Conservation (phyloP, 2,888 invertebrate species). For the Beris chalybata region DNA sequence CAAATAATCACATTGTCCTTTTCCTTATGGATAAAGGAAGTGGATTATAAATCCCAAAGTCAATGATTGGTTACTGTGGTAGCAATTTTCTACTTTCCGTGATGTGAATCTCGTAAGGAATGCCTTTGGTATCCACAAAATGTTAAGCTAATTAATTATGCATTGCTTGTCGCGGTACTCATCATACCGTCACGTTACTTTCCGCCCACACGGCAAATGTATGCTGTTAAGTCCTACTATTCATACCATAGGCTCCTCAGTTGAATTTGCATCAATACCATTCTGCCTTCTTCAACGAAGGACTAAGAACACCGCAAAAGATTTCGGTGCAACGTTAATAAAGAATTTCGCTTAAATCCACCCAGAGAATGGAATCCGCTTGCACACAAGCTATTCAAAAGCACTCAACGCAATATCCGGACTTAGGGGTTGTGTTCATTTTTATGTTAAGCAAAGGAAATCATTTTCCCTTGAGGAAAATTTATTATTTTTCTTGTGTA, state of each 20-base stretch:
- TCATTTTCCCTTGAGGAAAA: conserved; percentile 5
- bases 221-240: neutral
- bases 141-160: conserved; percentile 31
- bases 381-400: conserved; percentile 8
- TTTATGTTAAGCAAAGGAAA: conserved; percentile 16
- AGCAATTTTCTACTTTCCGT: neutral
- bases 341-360: neutral
- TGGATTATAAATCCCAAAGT: conserved; percentile 3
- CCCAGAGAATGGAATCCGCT: neutral
- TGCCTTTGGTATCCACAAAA: conserved; percentile 5
- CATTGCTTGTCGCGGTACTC: conserved; percentile 16
- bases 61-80: conserved; percentile 24
- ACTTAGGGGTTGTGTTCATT: neutral
- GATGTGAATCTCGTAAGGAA: neutral
- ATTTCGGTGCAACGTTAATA: neutral
- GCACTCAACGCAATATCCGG: conserved; percentile 3
- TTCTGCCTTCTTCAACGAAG: no score
- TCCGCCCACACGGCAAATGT: neutral
- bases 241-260: no score
- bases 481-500: conserved; percentile 29
- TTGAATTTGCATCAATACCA: no score
- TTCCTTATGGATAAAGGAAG: neutral
- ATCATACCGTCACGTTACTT: neutral
- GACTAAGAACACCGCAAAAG: no score
- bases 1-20: conserved; percentile 23